Percentiles rank a stretch among this genome's conserved stretches.
These are phyloP conservation scores for Bradysia coprophila DNA, from an alignment of 1,140 invertebrate species.

Conservation along the genomic window DNA sequence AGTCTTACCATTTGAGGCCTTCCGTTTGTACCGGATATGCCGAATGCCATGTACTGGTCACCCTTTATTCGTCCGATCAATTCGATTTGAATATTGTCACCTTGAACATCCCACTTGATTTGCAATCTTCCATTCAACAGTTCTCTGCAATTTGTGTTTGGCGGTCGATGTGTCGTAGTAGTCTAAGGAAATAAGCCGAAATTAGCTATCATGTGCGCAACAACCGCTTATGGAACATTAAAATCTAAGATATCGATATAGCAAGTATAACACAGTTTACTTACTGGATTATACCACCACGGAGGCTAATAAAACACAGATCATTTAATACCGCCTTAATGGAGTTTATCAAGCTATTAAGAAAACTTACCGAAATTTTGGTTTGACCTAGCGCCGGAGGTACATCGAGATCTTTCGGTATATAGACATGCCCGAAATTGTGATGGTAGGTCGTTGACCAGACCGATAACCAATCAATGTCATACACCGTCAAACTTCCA, in stretches of 20 bases:
- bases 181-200: too few species aligned
- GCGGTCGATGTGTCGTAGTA: slow-evolving; percentile 32
- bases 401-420: slow-evolving; percentile 75
- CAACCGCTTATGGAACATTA: slow-evolving; percentile 1
- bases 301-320: slow-evolving; percentile 35
- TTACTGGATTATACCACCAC: slow-evolving; percentile 82
- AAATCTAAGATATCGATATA: slow-evolving; percentile 2
- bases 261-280: slow-evolving; percentile 24
- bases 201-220: too few species aligned
- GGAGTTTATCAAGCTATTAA: neutral
- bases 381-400: slow-evolving; percentile 76
- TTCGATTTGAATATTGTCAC: slow-evolving; percentile 53
- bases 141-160: slow-evolving; percentile 55
- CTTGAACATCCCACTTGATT: slow-evolving; percentile 60
- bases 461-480: slow-evolving; percentile 81
- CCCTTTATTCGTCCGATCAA: slow-evolving; percentile 55
- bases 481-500: slow-evolving; percentile 66
- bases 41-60: slow-evolving; percentile 78
- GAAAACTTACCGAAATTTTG: slow-evolving; percentile 60
- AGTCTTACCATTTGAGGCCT: slow-evolving; percentile 36
- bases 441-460: slow-evolving; percentile 74
- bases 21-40: slow-evolving; percentile 56
- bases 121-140: slow-evolving; percentile 57
- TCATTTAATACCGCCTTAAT: neutral
- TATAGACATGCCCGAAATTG: slow-evolving; percentile 78